Percentiles rank a stretch among this genome's conserved stretches.
phyloP scores from a whole-genome alignment of 2,888 invertebrate species.

The Odontocolon sp. region DNA sequence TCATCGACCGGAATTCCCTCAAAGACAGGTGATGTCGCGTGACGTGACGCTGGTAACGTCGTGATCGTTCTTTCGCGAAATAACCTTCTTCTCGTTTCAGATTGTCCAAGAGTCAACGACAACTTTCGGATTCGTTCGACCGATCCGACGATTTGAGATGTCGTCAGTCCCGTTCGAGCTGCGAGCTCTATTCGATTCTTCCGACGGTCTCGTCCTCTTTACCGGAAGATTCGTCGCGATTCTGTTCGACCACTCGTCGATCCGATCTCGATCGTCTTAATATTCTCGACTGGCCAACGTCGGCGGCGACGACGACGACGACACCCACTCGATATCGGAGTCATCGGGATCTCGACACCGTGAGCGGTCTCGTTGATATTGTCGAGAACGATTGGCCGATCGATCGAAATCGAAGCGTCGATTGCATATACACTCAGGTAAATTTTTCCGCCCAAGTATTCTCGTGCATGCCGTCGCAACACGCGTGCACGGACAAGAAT shows the following conservation, averaged over 20 bases:
- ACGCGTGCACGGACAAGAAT: no score
- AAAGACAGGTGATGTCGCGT: conserved; percentile 85
- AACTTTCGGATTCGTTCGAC: conserved; percentile 77
- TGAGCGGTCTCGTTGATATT: conserved; percentile 78
- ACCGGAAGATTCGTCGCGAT: conserved; percentile 70
- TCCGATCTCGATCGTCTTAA: conserved; percentile 74
- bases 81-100: conserved; percentile 61
- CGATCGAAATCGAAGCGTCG: conserved; percentile 76
- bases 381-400: conserved; percentile 78
- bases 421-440: conserved; percentile 79
- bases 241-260: conserved; percentile 63
- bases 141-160: conserved; percentile 71
- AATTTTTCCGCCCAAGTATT: conserved; percentile 5
- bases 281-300: conserved; percentile 79
- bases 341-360: conserved; percentile 77
- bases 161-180: conserved; percentile 75
- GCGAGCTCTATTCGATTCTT: conserved; percentile 74
- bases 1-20: conserved; percentile 89
- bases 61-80: not conserved
- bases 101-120: conserved; percentile 78
- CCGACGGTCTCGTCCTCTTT: conserved; percentile 69
- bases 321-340: conserved; percentile 75
- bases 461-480: not conserved
- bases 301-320: no score
- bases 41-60: not conserved